Evolutionary conservation across 2,797 vertebrate genomes (phyloP).

Genomic region (Sylvilagus floridanus): DNA sequence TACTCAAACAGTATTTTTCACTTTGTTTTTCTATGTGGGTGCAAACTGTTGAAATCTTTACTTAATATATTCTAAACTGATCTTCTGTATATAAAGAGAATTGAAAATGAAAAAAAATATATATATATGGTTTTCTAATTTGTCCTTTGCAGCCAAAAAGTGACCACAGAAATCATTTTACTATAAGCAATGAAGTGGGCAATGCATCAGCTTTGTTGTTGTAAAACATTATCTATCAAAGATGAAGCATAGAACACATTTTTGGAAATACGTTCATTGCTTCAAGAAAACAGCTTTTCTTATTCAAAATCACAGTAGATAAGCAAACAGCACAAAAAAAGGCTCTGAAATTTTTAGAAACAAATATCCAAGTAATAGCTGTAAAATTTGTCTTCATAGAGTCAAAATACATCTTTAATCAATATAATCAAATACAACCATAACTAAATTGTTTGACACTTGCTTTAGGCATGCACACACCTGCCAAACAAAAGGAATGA

Average conservation of each 20-base stretch:
- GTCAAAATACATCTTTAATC: constrained; percentile 85
- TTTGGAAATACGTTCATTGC: constrained; percentile 48
- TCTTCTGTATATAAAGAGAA: too few species aligned
- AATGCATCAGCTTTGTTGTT: not conserved
- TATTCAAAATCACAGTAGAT: constrained; percentile 64
- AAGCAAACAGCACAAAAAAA: constrained; percentile 70
- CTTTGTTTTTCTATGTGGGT: too few species aligned
- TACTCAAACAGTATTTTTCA: too few species aligned
- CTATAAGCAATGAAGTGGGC: not conserved
- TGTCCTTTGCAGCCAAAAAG: not conserved
- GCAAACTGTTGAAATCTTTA: too few species aligned
- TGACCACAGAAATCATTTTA: constrained; percentile 9
- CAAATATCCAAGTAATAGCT: constrained; percentile 71
- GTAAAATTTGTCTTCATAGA: constrained; percentile 78
- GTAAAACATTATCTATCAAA: constrained; percentile 50
- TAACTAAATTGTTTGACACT: constrained; percentile 85
- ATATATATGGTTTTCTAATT: not conserved
- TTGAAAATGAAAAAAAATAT: not conserved
- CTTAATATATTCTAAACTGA: too few species aligned
- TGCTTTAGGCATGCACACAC: constrained; percentile 85
- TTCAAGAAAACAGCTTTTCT: constrained; percentile 59
- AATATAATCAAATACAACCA: constrained; percentile 87
- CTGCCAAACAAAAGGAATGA: constrained; percentile 85
- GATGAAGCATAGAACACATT: constrained; percentile 9
- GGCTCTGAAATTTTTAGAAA: constrained; percentile 72